Base-by-base conservation (phyloP, 1,140 invertebrate species). In the Oncopodura yosiiana region DNA sequence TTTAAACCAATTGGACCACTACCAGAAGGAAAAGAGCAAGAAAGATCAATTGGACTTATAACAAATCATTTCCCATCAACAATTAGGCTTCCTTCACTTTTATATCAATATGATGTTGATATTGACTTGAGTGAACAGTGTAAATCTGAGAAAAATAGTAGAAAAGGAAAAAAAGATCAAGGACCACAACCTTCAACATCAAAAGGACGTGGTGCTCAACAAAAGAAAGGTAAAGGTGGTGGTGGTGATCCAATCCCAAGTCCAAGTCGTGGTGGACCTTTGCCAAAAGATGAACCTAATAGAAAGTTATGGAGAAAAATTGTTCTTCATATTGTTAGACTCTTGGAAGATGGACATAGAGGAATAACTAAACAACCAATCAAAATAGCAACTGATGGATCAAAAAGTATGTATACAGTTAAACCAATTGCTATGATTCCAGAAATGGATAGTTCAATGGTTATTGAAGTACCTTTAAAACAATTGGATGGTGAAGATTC, bases 91-190 rank as follows among this genome's bases (percentile, higher is more conserved):
- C 48, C 48, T 3, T 3, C 8, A 38, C 3, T 3, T 9, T 21
- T 50, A 21, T 50, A 19, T 23, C 48, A 38, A 14, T 50, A 50
- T 23, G 32, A 50, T 8, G 19, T 50, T 24, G 48, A 37, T 16
- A 27, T 50, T n/a, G 48, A 50, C 21, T 26, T 37, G 48, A 8
- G 12, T 12, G 16, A 37, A 4, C 32, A 8, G 6, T 3, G n/a
- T 34, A 50, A 50, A 21, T 14, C 11, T 24, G 34, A 4, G 11
- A 50, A 50, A 19, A 12, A 9, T 9, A 29, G 38, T 37, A 8
- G 32, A 8, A 50, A 50, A 23, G 19, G 11, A 26, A 32, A 49
- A 34, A 8, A 8, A 6, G 8, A 3, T 14, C 26, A 29, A 50
- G n/a, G n/a, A n/a, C n/a, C n/a, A n/a, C n/a, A n/a, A n/a, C n/a